A percentile compares a stretch with the other conserved stretches of the same genome.
These are phyloP conservation scores for Drosophila hamatofila DNA, from an alignment of 2,888 invertebrate genomes.

Conservation along the genomic window DNA sequence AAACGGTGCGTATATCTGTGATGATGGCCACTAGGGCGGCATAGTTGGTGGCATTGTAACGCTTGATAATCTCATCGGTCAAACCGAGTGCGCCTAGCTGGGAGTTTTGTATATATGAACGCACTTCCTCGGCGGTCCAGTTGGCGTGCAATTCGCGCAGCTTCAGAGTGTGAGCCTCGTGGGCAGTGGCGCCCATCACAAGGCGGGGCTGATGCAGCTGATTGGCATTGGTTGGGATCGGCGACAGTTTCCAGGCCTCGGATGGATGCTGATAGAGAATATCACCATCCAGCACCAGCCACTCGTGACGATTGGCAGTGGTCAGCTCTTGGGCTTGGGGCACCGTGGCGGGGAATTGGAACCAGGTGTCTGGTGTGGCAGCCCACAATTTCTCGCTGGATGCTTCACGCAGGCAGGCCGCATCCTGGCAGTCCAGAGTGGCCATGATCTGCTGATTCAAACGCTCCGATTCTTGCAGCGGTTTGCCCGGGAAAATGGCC, in stretches of 20 bases:
- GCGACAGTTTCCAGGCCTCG: conserved; percentile 87
- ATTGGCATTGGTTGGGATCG: conserved; percentile 70
- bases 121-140: conserved; percentile 89
- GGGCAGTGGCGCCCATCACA: conserved; percentile 91
- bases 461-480: conserved; percentile 87
- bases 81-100: conserved; percentile 88
- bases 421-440: conserved; percentile 87
- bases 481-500: conserved; percentile 89
- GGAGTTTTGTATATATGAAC: conserved; percentile 87
- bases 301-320: conserved; percentile 88
- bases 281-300: conserved; percentile 91
- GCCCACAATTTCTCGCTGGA: conserved; percentile 88
- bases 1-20: conserved; percentile 92
- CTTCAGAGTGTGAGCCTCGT: conserved; percentile 89
- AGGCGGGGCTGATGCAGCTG: conserved; percentile 84
- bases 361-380: conserved; percentile 91
- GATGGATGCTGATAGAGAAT: conserved; percentile 89
- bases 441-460: conserved; percentile 88
- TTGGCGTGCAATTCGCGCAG: conserved; percentile 88
- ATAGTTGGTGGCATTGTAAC: conserved; percentile 90
- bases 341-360: conserved; percentile 87
- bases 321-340: conserved; percentile 87
- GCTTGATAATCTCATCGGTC: conserved; percentile 87
- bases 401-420: conserved; percentile 87
- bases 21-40: conserved; percentile 90